phyloP scores from a whole-genome alignment of 2,888 invertebrate genomes.

The Molorchus minor region DNA sequence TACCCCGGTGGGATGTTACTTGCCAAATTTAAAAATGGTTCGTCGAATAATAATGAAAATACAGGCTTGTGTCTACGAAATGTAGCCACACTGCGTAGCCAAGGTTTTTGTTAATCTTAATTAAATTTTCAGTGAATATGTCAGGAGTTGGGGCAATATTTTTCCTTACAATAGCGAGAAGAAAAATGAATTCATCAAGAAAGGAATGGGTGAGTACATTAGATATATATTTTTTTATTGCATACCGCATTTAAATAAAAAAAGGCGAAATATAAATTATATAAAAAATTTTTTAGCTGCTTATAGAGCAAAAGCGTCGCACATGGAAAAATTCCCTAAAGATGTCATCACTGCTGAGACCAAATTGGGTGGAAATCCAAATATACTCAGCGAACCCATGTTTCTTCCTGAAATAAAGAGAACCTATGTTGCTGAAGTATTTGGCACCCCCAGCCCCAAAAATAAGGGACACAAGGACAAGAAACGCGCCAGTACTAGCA shows the following conservation, averaged over 20 bases:
- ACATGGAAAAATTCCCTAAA: constrained; percentile 82
- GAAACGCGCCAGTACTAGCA: constrained; percentile 35
- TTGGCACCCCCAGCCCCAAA: constrained; percentile 63
- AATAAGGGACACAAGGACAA: constrained; percentile 29
- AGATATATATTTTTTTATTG: too few species aligned
- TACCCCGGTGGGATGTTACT: too few species aligned
- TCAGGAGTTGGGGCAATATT: constrained; percentile 75
- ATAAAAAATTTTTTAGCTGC: constrained; percentile 62
- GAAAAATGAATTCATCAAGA: constrained; percentile 83
- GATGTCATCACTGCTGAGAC: constrained; percentile 81
- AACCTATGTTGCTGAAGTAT: constrained; percentile 64
- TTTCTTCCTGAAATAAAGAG: constrained; percentile 66
- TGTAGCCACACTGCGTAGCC: too few species aligned
- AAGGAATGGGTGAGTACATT: constrained; percentile 82
- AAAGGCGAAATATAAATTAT: constrained; percentile 1
- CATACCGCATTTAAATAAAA: too few species aligned
- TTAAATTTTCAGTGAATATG: constrained; percentile 77
- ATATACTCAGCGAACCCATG: constrained; percentile 72
- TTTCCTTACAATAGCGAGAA: constrained; percentile 80
- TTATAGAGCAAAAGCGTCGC: constrained; percentile 69
- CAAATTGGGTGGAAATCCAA: constrained; percentile 74
- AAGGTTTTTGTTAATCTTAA: constrained; percentile 29
- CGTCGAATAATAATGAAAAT: too few species aligned
- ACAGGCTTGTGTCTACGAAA: too few species aligned
- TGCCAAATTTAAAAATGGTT: too few species aligned